These are phyloP conservation scores for Xestia sexstrigata DNA, from an alignment of 2,888 invertebrate species.

Conservation along the genomic window DNA sequence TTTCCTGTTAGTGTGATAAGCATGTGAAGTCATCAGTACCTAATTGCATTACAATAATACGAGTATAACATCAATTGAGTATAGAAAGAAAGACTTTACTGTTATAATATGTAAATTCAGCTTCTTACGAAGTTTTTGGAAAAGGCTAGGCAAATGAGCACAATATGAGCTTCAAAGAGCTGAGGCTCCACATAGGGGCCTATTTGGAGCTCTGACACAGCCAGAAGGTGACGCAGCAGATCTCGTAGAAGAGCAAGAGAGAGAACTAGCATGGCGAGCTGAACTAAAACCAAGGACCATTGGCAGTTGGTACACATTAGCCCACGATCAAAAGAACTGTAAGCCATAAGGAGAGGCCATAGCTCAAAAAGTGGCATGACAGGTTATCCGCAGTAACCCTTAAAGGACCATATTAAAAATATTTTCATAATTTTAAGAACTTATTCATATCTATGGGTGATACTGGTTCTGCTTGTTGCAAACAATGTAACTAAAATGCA, in stretches of 20 bases:
- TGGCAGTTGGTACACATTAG: too few relatives aligned
- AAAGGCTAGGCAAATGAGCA: background rate
- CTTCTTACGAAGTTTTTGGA: background rate
- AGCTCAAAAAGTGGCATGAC: background rate
- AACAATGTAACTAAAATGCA: too few relatives aligned
- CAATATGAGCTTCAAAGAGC: background rate
- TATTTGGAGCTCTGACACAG: background rate
- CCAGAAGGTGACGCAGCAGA: background rate
- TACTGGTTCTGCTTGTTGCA: too few relatives aligned
- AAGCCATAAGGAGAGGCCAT: background rate
- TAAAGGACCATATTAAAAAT: too few relatives aligned
- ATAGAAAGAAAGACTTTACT: background rate
- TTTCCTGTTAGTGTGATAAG: slow-evolving; percentile 55
- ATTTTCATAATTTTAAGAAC: too few relatives aligned
- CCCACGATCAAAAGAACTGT: background rate
- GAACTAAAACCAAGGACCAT: background rate
- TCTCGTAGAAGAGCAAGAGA: background rate
- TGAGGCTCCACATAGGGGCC: background rate
- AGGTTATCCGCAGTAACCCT: background rate
- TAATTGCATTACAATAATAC: slow-evolving; percentile 16
- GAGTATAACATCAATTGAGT: background rate
- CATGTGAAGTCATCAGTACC: slow-evolving; percentile 18
- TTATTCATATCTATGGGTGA: too few relatives aligned
- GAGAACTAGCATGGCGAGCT: background rate
- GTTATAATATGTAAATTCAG: background rate